phyloP scores from a whole-genome alignment of 2,113 vertebrate species.

The Podiceps cristatus region DNA sequence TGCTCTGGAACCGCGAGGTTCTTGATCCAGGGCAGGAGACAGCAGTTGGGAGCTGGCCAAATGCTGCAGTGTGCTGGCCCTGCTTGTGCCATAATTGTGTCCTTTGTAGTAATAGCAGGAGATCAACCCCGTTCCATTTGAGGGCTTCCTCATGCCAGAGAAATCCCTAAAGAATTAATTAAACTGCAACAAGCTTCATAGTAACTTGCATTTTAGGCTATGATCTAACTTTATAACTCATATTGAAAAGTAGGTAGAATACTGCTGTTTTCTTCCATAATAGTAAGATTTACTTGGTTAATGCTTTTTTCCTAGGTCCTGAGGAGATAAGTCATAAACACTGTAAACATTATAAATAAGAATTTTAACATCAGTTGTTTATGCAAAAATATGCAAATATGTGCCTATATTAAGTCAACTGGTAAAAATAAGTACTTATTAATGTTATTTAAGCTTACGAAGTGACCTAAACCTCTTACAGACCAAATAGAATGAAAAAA shows the following conservation, averaged over 20 bases:
- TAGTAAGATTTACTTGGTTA: background rate
- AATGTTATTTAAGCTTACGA: background rate
- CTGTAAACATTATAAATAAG: background rate
- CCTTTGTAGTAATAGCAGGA: background rate
- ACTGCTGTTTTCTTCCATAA: background rate
- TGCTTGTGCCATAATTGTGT: background rate
- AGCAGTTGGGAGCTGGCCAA: background rate
- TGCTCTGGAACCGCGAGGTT: background rate
- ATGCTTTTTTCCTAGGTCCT: background rate
- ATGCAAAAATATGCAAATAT: background rate
- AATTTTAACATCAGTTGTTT: background rate
- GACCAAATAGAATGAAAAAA: background rate
- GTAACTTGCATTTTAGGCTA: background rate
- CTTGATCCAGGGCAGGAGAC: background rate
- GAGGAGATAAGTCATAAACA: background rate
- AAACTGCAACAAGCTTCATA: background rate
- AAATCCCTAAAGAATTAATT: slow-evolving; percentile 38
- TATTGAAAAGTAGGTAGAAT: background rate
- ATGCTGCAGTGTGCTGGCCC: background rate
- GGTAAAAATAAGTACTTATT: background rate
- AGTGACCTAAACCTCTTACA: background rate
- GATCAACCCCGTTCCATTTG: background rate
- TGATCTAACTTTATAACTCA: background rate
- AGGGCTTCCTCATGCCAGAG: background rate
- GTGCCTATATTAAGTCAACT: background rate